Evolutionary conservation across 2,113 vertebrate species (phyloP).

Genomic region (Alligator mississippiensis): DNA sequence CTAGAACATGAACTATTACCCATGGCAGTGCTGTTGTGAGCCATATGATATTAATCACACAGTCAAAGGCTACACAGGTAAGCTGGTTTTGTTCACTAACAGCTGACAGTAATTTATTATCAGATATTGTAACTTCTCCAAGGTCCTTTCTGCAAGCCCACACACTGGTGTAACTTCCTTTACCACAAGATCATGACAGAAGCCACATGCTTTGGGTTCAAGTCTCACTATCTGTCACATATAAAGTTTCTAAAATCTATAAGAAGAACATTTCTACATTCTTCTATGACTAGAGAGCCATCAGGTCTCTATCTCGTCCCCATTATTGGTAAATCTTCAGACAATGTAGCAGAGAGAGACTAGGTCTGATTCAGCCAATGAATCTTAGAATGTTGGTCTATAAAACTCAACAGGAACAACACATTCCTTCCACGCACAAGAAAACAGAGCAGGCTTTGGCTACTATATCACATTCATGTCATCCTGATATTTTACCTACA

Average conservation of each 20-base stretch:
- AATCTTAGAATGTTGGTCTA: background rate
- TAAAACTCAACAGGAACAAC: background rate
- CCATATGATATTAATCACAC: background rate
- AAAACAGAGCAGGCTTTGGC: background rate
- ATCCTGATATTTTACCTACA: background rate
- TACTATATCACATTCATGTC: background rate
- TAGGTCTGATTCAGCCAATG: background rate
- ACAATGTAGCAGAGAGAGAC: background rate
- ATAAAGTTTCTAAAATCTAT: background rate
- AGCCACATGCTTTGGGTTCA: background rate
- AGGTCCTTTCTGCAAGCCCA: background rate
- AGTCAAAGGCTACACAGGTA: background rate
- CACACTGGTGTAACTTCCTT: background rate
- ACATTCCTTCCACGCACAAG: background rate
- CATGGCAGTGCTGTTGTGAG: background rate
- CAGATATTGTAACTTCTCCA: background rate
- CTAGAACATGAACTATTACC: background rate
- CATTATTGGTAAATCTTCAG: background rate
- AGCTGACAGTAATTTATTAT: background rate
- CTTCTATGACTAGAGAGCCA: background rate
- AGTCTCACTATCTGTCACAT: background rate
- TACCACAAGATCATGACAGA: background rate
- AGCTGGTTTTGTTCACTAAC: background rate
- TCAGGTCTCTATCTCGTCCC: background rate
- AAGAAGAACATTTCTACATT: background rate